Evolutionary conservation across 2,113 vertebrate species (phyloP).

Genomic region (Haemorhous mexicanus): DNA sequence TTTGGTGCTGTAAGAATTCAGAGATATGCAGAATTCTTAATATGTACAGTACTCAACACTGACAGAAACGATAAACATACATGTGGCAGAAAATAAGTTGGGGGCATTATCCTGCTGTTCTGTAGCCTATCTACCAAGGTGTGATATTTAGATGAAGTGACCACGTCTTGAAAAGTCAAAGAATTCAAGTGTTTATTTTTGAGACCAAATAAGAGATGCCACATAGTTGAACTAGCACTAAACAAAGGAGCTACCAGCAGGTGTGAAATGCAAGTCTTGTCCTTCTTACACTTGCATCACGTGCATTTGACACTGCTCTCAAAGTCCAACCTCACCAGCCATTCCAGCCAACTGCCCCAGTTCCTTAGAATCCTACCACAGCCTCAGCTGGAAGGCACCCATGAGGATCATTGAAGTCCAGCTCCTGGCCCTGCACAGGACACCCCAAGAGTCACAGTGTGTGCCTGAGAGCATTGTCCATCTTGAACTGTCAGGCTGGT

Average conservation of each 20-base stretch:
- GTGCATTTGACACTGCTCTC: neutral
- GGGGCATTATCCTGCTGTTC: neutral
- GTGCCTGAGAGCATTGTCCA: neutral
- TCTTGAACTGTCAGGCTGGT: neutral
- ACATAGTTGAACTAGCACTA: neutral
- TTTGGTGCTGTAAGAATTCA: neutral
- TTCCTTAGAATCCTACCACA: neutral
- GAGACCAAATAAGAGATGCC: neutral
- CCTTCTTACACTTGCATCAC: neutral
- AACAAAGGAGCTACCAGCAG: neutral
- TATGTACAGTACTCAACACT: neutral
- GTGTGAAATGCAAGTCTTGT: neutral
- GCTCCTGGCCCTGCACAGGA: neutral
- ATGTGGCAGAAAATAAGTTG: neutral
- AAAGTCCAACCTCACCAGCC: neutral
- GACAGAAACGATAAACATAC: neutral
- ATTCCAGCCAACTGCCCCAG: neutral
- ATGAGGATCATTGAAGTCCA: accelerated
- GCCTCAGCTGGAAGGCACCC: neutral
- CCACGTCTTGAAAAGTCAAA: neutral
- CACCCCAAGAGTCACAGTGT: neutral
- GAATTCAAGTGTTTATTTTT: neutral
- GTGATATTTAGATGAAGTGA: neutral
- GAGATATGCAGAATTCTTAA: neutral
- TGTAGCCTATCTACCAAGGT: neutral